phyloP scores from a whole-genome alignment of 1,140 invertebrate species.

The Euura saliciscinereae region DNA sequence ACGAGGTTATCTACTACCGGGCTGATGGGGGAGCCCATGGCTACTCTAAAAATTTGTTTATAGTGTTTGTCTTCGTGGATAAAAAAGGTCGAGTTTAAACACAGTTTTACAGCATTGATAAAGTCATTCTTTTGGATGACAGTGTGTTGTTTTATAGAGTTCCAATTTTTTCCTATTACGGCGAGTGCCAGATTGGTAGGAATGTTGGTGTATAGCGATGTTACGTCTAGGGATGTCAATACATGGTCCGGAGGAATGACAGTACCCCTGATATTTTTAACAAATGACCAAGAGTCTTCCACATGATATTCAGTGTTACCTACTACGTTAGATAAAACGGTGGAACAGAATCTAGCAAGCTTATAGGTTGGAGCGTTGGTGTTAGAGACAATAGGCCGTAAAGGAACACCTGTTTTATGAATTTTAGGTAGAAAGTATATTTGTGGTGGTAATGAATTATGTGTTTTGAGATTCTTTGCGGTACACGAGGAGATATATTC shows the following conservation, averaged over 20 bases:
- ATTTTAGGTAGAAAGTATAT: neutral
- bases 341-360: neutral
- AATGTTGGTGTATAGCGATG: too few relatives aligned
- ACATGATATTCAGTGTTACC: neutral
- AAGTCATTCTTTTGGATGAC: too few relatives aligned
- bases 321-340: neutral
- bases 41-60: too few relatives aligned
- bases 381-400: neutral
- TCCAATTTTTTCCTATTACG: too few relatives aligned
- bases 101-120: too few relatives aligned
- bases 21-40: too few relatives aligned
- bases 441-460: neutral
- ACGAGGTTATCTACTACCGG: too few relatives aligned
- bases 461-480: neutral
- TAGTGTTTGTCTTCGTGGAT: too few relatives aligned
- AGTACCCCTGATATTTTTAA: neutral
- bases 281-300: neutral
- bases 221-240: too few relatives aligned
- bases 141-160: neutral
- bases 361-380: neutral
- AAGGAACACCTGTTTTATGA: neutral
- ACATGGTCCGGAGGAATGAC: too few relatives aligned
- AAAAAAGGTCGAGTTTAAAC: too few relatives aligned
- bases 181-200: too few relatives aligned
- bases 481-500: neutral